Conservation (phyloP, 2,113 vertebrate species). For the Leptocoma aspasia region DNA sequence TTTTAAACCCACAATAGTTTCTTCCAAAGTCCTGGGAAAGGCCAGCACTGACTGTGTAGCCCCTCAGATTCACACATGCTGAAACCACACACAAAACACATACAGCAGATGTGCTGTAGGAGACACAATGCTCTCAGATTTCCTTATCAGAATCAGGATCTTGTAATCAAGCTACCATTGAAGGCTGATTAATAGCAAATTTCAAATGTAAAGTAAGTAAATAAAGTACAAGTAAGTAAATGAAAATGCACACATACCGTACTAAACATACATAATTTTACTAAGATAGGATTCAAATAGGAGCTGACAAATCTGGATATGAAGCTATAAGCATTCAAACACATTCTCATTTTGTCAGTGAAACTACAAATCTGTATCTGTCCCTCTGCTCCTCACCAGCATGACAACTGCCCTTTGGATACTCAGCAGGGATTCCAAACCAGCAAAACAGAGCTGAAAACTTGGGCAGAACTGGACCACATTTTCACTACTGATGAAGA, state of each 20-base stretch:
- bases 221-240: not conserved
- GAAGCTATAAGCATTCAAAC: not conserved
- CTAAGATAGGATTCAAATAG: not conserved
- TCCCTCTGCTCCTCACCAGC: not conserved
- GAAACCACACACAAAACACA: not conserved
- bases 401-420: not conserved
- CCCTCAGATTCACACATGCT: not conserved
- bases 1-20: not conserved
- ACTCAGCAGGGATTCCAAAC: not conserved
- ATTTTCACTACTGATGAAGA: not conserved
- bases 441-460: not conserved
- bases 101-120: not conserved
- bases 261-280: not conserved
- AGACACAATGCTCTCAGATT: not conserved
- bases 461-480: not conserved
- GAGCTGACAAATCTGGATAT: not conserved
- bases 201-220: not conserved
- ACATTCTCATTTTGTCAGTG: not conserved
- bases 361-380: not conserved
- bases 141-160: not conserved
- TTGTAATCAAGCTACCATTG: not conserved
- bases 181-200: not conserved
- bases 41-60: not conserved
- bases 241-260: not conserved
- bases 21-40: not conserved